These are phyloP conservation scores for Eristalinus aeneus DNA, from an alignment of 2,888 invertebrate species.

Conservation along the genomic window DNA sequence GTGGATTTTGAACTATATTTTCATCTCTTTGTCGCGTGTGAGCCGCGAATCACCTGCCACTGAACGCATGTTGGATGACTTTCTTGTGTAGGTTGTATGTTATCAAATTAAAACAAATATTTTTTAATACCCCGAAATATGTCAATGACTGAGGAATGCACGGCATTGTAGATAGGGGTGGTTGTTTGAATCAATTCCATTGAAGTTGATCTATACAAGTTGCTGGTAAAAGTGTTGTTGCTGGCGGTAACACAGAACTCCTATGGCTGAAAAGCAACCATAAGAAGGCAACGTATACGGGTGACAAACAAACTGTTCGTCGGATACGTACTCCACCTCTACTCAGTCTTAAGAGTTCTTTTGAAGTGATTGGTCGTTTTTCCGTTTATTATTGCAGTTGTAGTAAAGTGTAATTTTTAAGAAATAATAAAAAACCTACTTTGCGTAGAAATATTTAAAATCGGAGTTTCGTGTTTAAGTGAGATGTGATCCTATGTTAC, in stretches of 20 bases:
- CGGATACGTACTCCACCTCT: slow-evolving; percentile 22
- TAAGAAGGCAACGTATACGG: slow-evolving; percentile 29
- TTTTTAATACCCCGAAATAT: background rate
- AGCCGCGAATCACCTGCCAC: slow-evolving; percentile 49
- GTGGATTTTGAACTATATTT: background rate
- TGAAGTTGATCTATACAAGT: background rate
- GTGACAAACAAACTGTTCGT: slow-evolving; percentile 48
- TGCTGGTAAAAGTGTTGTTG: background rate
- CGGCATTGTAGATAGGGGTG: background rate
- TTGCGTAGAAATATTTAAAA: background rate
- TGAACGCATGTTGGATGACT: slow-evolving; percentile 34
- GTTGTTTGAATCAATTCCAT: background rate
- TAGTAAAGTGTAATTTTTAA: background rate
- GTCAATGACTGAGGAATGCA: background rate
- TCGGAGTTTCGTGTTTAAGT: background rate
- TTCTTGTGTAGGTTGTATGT: background rate
- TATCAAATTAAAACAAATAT: background rate
- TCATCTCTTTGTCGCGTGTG: slow-evolving; percentile 50
- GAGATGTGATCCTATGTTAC: slow-evolving; percentile 16
- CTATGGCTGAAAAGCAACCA: slow-evolving; percentile 6
- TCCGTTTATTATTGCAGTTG: slow-evolving; percentile 30
- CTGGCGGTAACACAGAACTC: background rate
- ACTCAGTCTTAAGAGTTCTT: slow-evolving; percentile 77
- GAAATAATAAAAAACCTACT: background rate
- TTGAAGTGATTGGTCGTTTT: slow-evolving; percentile 77